A percentile compares a stretch with the other conserved stretches of the same genome.
Conservation (phyloP, 2,888 invertebrate genomes). For the Conchocele bisecta region DNA sequence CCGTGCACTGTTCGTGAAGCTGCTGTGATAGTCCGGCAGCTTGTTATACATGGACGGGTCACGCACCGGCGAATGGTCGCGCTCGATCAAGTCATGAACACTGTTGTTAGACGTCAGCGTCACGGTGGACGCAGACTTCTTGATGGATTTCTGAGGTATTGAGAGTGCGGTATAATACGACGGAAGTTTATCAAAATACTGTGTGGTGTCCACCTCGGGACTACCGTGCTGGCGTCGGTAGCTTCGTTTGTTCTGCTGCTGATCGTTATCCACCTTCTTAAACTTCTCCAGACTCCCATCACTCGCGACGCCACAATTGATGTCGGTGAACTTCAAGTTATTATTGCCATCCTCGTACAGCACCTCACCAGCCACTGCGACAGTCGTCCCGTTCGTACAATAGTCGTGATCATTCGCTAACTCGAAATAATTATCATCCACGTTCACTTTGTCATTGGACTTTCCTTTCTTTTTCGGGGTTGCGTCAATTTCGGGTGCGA, state of each 20-base stretch:
- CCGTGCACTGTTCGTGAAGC: slow-evolving; percentile 80
- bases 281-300: no score
- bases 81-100: slow-evolving; percentile 61
- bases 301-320: no score
- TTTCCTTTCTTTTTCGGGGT: background rate
- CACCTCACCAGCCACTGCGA: no score
- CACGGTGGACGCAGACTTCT: slow-evolving; percentile 52
- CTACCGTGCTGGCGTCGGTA: slow-evolving; percentile 2
- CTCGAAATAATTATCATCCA: slow-evolving; percentile 54
- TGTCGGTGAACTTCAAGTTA: no score
- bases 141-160: slow-evolving; percentile 65
- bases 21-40: slow-evolving; percentile 78
- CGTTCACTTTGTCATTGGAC: slow-evolving; percentile 3
- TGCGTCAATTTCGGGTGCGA: background rate
- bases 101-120: slow-evolving; percentile 44
- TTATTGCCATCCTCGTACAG: no score
- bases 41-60: slow-evolving; percentile 67
- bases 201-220: slow-evolving; percentile 6
- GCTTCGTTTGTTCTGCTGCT: background rate
- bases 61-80: slow-evolving; percentile 66
- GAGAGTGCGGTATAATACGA: slow-evolving; percentile 77
- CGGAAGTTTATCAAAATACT: slow-evolving; percentile 78
- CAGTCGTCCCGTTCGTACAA: no score
- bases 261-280: background rate
- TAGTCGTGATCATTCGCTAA: slow-evolving; percentile 86